A percentile compares a stretch with the other conserved stretches of the same genome.
These are phyloP conservation scores for Cremastobaeus sp. DNA, from an alignment of 2,888 invertebrate genomes.

Conservation along the genomic window DNA sequence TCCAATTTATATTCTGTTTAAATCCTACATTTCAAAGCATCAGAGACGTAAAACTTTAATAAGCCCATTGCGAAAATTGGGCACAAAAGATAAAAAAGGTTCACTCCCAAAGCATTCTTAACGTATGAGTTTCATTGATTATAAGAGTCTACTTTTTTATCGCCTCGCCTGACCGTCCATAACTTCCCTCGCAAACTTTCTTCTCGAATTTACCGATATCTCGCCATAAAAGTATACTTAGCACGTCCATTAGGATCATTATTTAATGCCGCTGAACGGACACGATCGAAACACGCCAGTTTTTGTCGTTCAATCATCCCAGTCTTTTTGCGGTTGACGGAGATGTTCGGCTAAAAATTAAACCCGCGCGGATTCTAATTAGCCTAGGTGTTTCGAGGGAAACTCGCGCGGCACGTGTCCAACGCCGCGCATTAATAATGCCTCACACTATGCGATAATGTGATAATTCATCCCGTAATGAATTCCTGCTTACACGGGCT, in stretches of 20 bases:
- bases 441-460: constrained; percentile 49
- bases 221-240: constrained; percentile 29
- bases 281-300: no score
- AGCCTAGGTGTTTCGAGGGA: constrained; percentile 16
- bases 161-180: constrained; percentile 26
- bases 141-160: constrained; percentile 39
- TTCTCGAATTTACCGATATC: constrained; percentile 10
- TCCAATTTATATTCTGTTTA: no score
- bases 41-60: constrained; percentile 70
- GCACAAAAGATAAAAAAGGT: constrained; percentile 6
- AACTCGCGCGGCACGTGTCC: constrained; percentile 53
- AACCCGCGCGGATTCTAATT: constrained; percentile 41
- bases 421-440: constrained; percentile 45
- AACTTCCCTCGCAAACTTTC: constrained; percentile 34
- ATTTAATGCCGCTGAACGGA: constrained; percentile 26
- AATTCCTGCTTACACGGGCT: constrained; percentile 60
- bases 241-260: constrained; percentile 17
- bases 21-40: no score
- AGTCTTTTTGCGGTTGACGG: no score
- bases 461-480: constrained; percentile 60
- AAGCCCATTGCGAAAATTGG: constrained; percentile 43
- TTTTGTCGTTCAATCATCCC: no score
- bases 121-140: constrained; percentile 42
- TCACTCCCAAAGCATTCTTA: constrained; percentile 4
- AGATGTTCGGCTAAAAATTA: not conserved